Evolutionary conservation across 2,113 vertebrate species (phyloP), one percentile per base, ranked within the genome.

Genomic region (Rousettus leschenaultii): DNA sequence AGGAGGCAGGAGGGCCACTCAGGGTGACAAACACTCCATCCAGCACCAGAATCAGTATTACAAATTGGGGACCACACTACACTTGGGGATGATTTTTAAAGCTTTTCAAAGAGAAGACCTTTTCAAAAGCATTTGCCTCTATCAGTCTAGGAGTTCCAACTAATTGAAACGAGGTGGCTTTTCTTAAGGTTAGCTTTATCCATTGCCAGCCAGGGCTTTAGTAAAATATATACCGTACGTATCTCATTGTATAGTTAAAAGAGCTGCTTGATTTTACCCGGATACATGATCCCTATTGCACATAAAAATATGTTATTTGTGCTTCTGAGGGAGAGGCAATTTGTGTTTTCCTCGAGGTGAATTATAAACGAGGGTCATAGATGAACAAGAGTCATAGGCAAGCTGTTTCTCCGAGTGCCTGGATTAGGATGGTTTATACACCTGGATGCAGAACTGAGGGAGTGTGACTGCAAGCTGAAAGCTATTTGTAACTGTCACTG

Each of bases 401-500:
- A 77, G 51, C 18, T 1, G 3, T 30, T 66, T 86, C 57, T 28
- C 4, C 0, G 7, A 30, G 26, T n/a, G 28, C 33, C 83, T 38
- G 51, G 43, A 4, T 65, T 28, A 19, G 48, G 30, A 61, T 35
- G 59, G 65, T 24, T 22, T 77, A 19, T 66, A 30, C 43, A 70
- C 53, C 55, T 86, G 86, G 61, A 80, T 78, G 30, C 59, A 68
- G 86, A 77, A 38, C 7, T 66, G 86, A 95, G 16, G 86, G 51
- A 80, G 13, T 16, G 55, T 38, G 68, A 33, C 45, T 30, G 28
- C 15, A 63, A 89, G 73, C 66, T 14, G 43, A 53, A 74, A 95
- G 82, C 89, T 86, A 55, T 95, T 96, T 92, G 35, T 90, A 94
- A 79, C 97, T 95, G 94, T 92, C 84, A 48, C 57, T 45, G 55